Conservation (phyloP, 2,888 invertebrate genomes). For the Charanyca ferruginea region DNA sequence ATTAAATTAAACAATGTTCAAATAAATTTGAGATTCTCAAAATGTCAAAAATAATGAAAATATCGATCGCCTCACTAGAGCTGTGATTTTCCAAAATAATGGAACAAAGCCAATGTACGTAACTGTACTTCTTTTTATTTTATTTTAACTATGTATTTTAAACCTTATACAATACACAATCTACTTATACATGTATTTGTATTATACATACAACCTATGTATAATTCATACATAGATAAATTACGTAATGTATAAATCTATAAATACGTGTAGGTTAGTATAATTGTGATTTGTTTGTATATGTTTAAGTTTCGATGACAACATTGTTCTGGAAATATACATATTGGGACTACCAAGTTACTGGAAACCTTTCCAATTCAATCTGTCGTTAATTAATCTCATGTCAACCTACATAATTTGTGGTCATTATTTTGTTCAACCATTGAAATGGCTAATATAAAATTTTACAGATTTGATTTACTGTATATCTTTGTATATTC, state of each 20-base stretch:
- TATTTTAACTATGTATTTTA: constrained; percentile 49
- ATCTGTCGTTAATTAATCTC: background rate
- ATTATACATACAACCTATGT: constrained; percentile 17
- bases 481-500: constrained; percentile 12
- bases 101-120: constrained; percentile 32
- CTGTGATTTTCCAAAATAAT: constrained; percentile 44
- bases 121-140: constrained; percentile 38
- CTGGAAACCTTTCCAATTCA: background rate
- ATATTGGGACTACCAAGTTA: background rate
- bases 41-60: background rate
- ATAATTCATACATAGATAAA: background rate
- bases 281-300: background rate
- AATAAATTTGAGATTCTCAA: no score
- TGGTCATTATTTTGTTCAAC: background rate
- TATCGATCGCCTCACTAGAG: constrained; percentile 45
- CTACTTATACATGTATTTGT: constrained; percentile 35
- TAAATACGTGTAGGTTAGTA: background rate
- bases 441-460: background rate
- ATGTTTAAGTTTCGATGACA: constrained; percentile 13
- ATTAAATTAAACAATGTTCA: no score
- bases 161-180: constrained; percentile 33
- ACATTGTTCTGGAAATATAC: background rate
- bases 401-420: background rate
- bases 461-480: background rate
- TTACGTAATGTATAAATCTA: background rate